Evolutionary conservation across 2,113 vertebrate species (phyloP).

Genomic region (Synodontis membranacea): DNA sequence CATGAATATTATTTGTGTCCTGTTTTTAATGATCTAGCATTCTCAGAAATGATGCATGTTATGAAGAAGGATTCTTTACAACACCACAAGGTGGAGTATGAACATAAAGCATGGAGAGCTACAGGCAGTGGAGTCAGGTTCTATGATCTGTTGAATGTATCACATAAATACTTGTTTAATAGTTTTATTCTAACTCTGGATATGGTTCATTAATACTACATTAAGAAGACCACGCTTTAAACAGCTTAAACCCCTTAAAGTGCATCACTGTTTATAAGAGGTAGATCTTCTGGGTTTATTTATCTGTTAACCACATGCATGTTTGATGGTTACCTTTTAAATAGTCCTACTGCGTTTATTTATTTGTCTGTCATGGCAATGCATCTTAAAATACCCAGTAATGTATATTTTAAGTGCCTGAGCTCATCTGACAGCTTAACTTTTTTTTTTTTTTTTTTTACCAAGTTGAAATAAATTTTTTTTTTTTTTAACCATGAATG

Average conservation of each 20-base stretch:
- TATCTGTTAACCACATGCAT: not conserved
- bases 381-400: not conserved
- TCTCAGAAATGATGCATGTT: not conserved
- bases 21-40: not conserved
- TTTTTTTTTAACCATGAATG: not conserved
- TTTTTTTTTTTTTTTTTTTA: conserved; percentile 7
- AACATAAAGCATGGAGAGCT: not conserved
- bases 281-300: not conserved
- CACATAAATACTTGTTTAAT: not conserved
- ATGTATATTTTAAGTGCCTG: not conserved
- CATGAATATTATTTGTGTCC: too few species aligned
- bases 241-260: not conserved
- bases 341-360: not conserved
- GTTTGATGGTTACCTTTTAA: not conserved
- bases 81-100: conserved; percentile 37
- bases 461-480: too few species aligned
- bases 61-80: not conserved
- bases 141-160: not conserved
- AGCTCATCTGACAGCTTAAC: not conserved
- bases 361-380: not conserved
- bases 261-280: not conserved
- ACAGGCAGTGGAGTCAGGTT: not conserved
- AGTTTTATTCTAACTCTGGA: not conserved
- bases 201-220: not conserved
- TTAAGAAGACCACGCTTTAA: not conserved